Conservation (phyloP, 2,888 invertebrate species). For the Cartodere bifasciata region DNA sequence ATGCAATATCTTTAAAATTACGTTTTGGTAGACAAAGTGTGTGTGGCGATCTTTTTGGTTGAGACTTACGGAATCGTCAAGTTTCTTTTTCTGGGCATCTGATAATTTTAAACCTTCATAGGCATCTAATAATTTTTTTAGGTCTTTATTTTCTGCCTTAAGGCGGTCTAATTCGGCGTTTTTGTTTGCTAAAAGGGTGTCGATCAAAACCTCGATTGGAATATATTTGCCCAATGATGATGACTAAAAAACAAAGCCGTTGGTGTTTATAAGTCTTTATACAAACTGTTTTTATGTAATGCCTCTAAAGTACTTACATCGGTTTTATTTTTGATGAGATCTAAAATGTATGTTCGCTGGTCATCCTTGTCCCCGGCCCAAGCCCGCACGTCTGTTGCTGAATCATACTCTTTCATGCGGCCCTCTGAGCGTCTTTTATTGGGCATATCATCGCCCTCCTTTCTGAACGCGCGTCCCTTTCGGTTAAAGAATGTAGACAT, state of each 20-base stretch:
- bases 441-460: conserved; percentile 32
- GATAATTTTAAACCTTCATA: conserved; percentile 24
- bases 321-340: conserved; percentile 34
- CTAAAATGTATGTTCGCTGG: conserved; percentile 43
- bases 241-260: conserved; percentile 18
- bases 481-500: conserved; percentile 24
- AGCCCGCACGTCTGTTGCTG: conserved; percentile 44
- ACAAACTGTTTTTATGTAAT: neutral
- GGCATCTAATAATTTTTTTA: conserved; percentile 21
- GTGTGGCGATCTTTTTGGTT: too few species aligned
- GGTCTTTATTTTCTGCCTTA: conserved; percentile 34
- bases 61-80: conserved; percentile 21
- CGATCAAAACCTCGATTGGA: conserved; percentile 30
- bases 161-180: conserved; percentile 40
- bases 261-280: too few species aligned
- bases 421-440: conserved; percentile 39
- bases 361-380: conserved; percentile 45
- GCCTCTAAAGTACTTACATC: conserved; percentile 10
- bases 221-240: conserved; percentile 27
- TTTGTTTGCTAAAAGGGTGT: conserved; percentile 33
- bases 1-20: too few species aligned
- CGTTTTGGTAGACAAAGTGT: too few species aligned
- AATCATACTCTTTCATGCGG: conserved; percentile 42
- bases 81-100: conserved; percentile 23
- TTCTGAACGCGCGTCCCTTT: conserved; percentile 24